Percentiles rank a stretch among this genome's conserved stretches.
Evolutionary conservation across 1,140 invertebrate genomes (phyloP).

Genomic region (Gryllus bimaculatus): DNA sequence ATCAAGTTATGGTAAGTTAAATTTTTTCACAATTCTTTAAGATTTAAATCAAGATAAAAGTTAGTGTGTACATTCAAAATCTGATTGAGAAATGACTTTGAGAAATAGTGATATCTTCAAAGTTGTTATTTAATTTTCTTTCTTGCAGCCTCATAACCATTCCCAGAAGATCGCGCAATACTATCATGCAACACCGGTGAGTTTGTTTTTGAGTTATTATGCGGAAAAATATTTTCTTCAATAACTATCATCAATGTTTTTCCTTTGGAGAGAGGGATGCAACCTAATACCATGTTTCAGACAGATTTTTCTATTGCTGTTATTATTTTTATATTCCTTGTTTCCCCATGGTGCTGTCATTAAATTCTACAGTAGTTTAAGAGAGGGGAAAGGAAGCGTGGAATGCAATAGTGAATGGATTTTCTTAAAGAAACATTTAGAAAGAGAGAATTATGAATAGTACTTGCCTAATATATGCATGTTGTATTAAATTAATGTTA

Average conservation of each 20-base stretch:
- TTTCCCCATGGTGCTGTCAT: background rate
- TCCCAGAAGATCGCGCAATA: constrained; percentile 79
- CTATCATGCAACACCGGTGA: constrained; percentile 73
- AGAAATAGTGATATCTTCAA: background rate
- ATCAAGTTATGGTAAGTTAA: constrained; percentile 60
- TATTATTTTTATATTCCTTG: background rate
- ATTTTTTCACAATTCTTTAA: constrained; percentile 3
- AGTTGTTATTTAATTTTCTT: constrained; percentile 10
- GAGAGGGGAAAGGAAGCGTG: too few species aligned
- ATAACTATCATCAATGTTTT: background rate
- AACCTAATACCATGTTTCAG: background rate
- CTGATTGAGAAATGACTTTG: background rate
- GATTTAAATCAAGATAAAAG: constrained; percentile 16
- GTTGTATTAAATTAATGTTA: too few species aligned
- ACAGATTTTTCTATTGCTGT: background rate
- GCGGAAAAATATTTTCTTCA: background rate
- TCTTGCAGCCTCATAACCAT: constrained; percentile 76
- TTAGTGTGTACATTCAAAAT: constrained; percentile 11
- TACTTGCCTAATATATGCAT: too few species aligned
- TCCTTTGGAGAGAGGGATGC: background rate
- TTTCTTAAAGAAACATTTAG: too few species aligned
- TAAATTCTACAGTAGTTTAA: background rate
- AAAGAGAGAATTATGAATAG: too few species aligned
- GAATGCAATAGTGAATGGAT: too few species aligned
- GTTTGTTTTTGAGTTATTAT: constrained; percentile 20